Evolutionary conservation across 2,888 invertebrate genomes (phyloP).

Genomic region (Phorcus lineatus): DNA sequence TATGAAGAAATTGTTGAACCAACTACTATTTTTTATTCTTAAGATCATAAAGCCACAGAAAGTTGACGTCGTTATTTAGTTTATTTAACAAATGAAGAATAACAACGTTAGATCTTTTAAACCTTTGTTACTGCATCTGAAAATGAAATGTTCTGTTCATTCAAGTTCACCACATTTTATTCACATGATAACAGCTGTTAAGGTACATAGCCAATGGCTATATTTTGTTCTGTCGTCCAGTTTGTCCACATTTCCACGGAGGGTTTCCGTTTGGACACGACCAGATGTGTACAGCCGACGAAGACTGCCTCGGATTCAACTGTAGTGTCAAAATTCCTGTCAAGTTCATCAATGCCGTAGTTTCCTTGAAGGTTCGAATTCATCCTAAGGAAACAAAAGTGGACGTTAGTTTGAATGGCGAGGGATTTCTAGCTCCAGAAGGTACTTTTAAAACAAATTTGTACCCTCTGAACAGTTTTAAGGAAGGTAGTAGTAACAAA

Average conservation of each 20-base stretch:
- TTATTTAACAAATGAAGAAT: no score
- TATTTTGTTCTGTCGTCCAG: neutral
- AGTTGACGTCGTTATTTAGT: no score
- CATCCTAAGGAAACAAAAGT: neutral
- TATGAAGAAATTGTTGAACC: no score
- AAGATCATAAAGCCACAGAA: no score
- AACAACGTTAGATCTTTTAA: no score
- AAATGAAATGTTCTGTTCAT: no score
- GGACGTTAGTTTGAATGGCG: neutral
- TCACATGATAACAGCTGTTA: no score
- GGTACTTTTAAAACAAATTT: neutral
- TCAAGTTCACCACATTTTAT: no score
- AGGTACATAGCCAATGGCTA: neutral
- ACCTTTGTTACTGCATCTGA: no score
- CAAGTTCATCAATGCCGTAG: neutral
- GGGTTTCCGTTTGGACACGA: neutral
- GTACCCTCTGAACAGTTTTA: neutral
- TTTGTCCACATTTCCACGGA: neutral
- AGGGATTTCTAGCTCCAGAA: neutral
- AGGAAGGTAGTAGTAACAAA: neutral
- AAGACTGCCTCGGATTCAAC: conserved; percentile 12
- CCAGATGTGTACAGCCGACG: conserved; percentile 17
- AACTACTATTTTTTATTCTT: no score
- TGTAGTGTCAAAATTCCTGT: neutral
- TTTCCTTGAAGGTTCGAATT: neutral